phyloP scores from a whole-genome alignment of 2,797 vertebrate genomes.

The Phrynocephalus vlangalii region DNA sequence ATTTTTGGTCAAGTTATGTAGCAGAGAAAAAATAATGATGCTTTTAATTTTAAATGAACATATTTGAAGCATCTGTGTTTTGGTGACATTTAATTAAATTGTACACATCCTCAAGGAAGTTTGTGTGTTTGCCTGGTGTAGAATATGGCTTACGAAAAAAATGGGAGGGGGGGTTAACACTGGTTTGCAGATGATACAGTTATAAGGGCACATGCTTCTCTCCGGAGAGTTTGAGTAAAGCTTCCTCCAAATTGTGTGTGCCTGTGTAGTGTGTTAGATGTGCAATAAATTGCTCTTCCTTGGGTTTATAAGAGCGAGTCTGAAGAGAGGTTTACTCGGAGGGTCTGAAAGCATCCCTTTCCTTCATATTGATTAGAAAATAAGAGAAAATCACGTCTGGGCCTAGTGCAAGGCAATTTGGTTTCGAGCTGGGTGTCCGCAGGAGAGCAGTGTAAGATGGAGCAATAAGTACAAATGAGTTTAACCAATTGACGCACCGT shows the following conservation, averaged over 20 bases:
- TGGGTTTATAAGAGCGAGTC: constrained; percentile 22
- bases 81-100: neutral
- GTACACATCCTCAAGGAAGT: neutral
- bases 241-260: neutral
- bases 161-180: neutral
- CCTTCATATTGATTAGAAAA: constrained; percentile 39
- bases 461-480: constrained; percentile 48
- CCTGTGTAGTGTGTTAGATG: neutral
- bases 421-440: constrained; percentile 33
- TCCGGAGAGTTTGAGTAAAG: neutral
- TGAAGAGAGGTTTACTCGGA: constrained; percentile 23
- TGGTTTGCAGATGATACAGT: neutral
- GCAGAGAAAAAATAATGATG: neutral
- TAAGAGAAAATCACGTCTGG: constrained; percentile 30
- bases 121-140: neutral
- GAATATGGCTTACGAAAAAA: neutral
- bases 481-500: constrained; percentile 40
- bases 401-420: neutral
- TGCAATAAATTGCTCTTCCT: neutral
- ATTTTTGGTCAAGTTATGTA: neutral
- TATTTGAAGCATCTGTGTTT: neutral
- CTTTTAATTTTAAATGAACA: neutral
- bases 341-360: constrained; percentile 26
- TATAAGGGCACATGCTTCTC: neutral
- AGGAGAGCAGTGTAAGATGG: constrained; percentile 34